These are phyloP conservation scores for Calephelis perditalis DNA, from an alignment of 2,888 invertebrate genomes.

Conservation along the genomic window DNA sequence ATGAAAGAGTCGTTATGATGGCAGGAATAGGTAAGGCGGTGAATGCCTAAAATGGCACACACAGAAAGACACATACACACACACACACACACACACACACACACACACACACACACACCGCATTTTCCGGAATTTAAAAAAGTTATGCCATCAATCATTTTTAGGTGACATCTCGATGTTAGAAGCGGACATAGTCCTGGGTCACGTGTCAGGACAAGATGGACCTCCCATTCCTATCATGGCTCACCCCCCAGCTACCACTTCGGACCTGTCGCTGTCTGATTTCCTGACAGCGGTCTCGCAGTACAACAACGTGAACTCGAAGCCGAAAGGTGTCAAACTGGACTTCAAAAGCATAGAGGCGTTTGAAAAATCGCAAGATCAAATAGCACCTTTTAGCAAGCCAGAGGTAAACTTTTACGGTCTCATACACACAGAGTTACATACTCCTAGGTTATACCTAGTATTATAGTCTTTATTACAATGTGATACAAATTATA, in stretches of 20 bases:
- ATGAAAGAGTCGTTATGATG: too few species aligned
- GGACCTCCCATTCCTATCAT: constrained; percentile 83
- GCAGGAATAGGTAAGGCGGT: too few species aligned
- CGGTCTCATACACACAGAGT: too few species aligned
- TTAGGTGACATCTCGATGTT: constrained; percentile 86
- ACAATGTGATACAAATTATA: too few species aligned
- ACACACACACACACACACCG: too few species aligned
- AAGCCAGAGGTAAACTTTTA: constrained; percentile 51
- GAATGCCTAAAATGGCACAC: too few species aligned
- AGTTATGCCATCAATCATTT: constrained; percentile 19
- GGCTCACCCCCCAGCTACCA: constrained; percentile 88
- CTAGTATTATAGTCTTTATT: too few species aligned
- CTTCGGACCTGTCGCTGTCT: constrained; percentile 86
- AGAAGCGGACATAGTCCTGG: constrained; percentile 90
- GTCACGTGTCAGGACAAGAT: constrained; percentile 73
- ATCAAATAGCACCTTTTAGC: constrained; percentile 55
- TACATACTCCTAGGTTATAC: too few species aligned
- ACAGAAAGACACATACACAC: too few species aligned
- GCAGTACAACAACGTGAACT: constrained; percentile 60
- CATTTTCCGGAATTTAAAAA: too few species aligned
- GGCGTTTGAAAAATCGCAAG: constrained; percentile 80
- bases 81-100: too few species aligned
- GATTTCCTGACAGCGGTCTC: constrained; percentile 82
- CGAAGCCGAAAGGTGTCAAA: constrained; percentile 86
- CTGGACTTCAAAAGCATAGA: constrained; percentile 91